Conservation (phyloP, 2,113 vertebrate species). For the Rallus limicola region DNA sequence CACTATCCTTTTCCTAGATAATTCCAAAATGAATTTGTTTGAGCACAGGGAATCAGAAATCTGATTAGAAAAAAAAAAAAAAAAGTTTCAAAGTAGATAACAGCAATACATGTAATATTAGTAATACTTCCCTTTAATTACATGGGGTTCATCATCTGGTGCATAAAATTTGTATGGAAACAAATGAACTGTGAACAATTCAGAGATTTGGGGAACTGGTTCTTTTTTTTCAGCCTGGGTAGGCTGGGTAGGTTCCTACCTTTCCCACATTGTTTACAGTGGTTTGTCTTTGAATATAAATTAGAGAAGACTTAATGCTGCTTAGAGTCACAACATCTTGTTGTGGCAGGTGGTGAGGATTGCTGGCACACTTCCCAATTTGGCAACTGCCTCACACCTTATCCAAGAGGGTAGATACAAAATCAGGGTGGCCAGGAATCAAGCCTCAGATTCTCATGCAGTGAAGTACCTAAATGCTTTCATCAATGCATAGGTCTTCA, state of each 20-base stretch:
- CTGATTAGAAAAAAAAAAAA: neutral
- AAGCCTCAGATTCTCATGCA: neutral
- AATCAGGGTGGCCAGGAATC: neutral
- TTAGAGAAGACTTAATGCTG: neutral
- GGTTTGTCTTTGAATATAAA: neutral
- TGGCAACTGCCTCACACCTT: neutral
- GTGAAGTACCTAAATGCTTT: neutral
- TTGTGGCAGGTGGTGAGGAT: neutral
- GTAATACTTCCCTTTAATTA: neutral
- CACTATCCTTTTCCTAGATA: neutral
- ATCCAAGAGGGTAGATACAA: neutral
- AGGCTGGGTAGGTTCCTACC: neutral
- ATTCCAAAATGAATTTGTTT: neutral
- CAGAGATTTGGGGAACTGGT: neutral
- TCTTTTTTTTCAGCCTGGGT: neutral
- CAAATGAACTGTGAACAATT: neutral
- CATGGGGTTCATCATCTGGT: neutral
- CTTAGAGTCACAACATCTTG: neutral
- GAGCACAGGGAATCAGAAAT: neutral
- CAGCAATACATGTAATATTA: neutral
- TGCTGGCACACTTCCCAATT: neutral
- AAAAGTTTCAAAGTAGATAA: neutral
- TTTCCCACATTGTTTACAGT: neutral
- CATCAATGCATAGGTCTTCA: neutral
- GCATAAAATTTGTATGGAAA: neutral